These are phyloP conservation scores for Chromobotia macracanthus DNA, from an alignment of 2,797 vertebrate genomes.

Conservation along the genomic window DNA sequence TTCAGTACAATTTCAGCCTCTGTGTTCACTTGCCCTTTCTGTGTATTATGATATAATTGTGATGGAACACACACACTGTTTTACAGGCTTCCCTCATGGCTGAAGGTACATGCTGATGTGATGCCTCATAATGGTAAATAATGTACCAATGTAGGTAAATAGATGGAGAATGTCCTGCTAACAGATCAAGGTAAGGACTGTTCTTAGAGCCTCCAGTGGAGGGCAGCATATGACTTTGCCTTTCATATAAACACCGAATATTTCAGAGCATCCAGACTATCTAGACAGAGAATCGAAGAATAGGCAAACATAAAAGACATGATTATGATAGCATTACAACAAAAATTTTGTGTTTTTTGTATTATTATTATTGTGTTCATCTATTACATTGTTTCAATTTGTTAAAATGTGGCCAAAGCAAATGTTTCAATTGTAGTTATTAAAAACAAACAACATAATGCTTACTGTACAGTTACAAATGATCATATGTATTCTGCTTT, in stretches of 20 bases:
- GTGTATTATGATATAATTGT: too few relatives aligned
- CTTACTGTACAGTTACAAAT: not conserved
- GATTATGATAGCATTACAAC: not conserved
- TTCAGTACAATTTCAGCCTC: too few relatives aligned
- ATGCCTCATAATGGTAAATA: too few relatives aligned
- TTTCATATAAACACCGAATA: slow-evolving; percentile 12
- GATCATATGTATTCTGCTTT: not conserved
- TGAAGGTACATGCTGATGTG: too few relatives aligned
- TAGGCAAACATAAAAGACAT: not conserved
- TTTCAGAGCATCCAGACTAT: slow-evolving; percentile 33
- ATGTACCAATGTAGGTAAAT: too few relatives aligned
- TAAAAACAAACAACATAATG: not conserved
- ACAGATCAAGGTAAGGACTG: too few relatives aligned
- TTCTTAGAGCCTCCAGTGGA: slow-evolving; percentile 22
- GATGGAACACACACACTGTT: too few relatives aligned
- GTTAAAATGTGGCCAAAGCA: not conserved
- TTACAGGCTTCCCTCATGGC: too few relatives aligned
- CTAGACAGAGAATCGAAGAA: not conserved
- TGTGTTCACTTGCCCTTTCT: too few relatives aligned
- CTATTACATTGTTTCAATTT: not conserved
- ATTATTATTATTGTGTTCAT: too few relatives aligned
- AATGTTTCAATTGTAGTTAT: not conserved
- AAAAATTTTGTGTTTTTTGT: too few relatives aligned
- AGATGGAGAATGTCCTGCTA: too few relatives aligned
- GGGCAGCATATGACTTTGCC: not conserved